These are phyloP conservation scores for Rotaria sp. DNA, from an alignment of 2,888 invertebrate species.

Conservation along the genomic window DNA sequence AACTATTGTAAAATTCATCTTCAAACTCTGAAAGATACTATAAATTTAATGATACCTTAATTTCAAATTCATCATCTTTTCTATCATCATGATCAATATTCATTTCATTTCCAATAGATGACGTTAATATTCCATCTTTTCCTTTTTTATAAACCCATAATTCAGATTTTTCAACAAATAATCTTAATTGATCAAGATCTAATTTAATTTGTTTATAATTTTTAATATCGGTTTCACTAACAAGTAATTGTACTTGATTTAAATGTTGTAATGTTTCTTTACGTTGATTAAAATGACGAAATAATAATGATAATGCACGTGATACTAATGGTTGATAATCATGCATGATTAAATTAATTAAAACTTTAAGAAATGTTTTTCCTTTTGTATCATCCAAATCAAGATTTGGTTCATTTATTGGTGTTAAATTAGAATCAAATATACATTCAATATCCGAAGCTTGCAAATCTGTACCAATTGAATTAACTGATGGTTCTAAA, in stretches of 20 bases:
- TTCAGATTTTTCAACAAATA: conserved; percentile 94
- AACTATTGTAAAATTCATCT: no score
- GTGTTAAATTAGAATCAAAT: conserved; percentile 17
- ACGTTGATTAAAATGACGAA: conserved; percentile 89
- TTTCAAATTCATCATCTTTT: conserved; percentile 21
- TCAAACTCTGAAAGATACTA: no score
- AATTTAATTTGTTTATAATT: conserved; percentile 95
- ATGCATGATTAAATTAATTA: conserved; percentile 87
- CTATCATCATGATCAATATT: neutral
- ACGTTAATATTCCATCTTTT: neutral
- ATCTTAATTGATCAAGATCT: conserved; percentile 79
- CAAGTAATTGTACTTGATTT: conserved; percentile 85
- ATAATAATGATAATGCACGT: conserved; percentile 82
- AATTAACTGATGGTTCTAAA: no score
- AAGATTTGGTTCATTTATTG: conserved; percentile 64
- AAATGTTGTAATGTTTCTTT: conserved; percentile 84
- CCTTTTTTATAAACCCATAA: conserved; percentile 69
- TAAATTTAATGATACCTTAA: neutral
- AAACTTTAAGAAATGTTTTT: conserved; percentile 70
- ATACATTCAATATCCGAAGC: neutral
- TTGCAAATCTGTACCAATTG: neutral
- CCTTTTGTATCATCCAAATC: conserved; percentile 93
- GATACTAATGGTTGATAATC: conserved; percentile 88
- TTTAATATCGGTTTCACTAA: conserved; percentile 91
- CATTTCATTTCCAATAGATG: neutral